A percentile compares a stretch with the other conserved stretches of the same genome.
Evolutionary conservation across 2,888 invertebrate species (phyloP).

Genomic region (Conistra vaccinii): DNA sequence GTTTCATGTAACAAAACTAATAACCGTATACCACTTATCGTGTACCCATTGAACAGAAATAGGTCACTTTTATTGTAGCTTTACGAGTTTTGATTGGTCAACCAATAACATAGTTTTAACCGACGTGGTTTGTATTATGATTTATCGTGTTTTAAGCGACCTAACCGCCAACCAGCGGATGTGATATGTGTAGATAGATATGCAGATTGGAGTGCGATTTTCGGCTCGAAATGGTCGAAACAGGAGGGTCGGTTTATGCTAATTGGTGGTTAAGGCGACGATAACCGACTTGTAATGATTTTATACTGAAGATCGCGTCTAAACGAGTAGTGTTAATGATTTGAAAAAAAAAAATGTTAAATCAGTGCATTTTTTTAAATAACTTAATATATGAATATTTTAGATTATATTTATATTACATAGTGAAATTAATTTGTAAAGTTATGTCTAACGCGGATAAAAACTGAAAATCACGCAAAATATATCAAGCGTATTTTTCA

Average conservation of each 20-base stretch:
- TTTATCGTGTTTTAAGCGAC: slow-evolving; percentile 57
- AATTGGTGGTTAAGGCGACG: no score
- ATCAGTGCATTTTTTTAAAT: no score
- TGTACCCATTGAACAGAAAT: slow-evolving; percentile 31
- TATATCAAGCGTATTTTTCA: no score
- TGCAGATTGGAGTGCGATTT: slow-evolving; percentile 33
- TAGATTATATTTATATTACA: no score
- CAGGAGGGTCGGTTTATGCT: not conserved
- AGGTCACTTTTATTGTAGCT: slow-evolving; percentile 39
- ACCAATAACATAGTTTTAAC: slow-evolving; percentile 47
- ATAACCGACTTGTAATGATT: no score
- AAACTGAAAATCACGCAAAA: no score
- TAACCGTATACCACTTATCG: slow-evolving; percentile 27
- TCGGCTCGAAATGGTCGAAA: not conserved
- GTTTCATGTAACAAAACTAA: slow-evolving; percentile 33
- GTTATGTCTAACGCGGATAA: no score
- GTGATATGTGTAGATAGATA: slow-evolving; percentile 15
- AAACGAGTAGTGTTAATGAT: no score
- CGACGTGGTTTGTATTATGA: slow-evolving; percentile 44
- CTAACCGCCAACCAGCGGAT: slow-evolving; percentile 43
- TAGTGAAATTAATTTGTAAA: no score
- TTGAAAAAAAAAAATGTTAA: no score
- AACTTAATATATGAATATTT: no score
- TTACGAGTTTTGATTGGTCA: slow-evolving; percentile 45
- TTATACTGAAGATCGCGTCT: no score